These are phyloP conservation scores for Illadopsis cleaveri DNA, from an alignment of 2,113 vertebrate genomes.

Conservation along the genomic window DNA sequence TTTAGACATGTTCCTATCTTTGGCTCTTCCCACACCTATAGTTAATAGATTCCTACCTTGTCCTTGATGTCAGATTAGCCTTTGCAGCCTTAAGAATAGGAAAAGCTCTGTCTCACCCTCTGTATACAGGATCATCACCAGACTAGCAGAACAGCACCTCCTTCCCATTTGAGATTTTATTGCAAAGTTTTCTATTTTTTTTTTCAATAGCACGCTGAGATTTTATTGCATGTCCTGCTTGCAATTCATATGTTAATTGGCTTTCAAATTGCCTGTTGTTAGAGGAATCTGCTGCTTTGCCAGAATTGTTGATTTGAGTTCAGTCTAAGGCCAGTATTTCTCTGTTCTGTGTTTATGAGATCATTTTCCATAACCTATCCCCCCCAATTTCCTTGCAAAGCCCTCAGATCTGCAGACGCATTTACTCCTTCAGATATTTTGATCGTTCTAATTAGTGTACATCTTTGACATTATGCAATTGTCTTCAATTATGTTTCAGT, in stretches of 20 bases:
- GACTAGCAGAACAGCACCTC: background rate
- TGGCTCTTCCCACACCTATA: background rate
- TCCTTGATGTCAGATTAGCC: background rate
- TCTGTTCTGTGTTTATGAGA: background rate
- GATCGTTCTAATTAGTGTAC: constrained; percentile 48
- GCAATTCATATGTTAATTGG: background rate
- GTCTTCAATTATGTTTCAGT: constrained; percentile 50
- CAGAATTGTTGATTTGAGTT: background rate
- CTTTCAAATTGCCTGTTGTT: background rate
- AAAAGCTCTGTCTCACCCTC: background rate
- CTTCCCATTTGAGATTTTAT: background rate
- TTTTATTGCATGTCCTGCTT: background rate
- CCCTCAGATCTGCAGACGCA: constrained; percentile 20
- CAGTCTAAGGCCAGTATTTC: background rate
- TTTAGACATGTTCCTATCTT: background rate
- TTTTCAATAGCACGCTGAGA: background rate
- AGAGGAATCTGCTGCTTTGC: background rate
- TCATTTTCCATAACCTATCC: background rate
- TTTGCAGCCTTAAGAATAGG: background rate
- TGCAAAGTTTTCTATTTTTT: background rate
- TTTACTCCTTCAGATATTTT: constrained; percentile 57
- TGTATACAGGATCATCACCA: background rate
- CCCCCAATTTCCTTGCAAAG: background rate
- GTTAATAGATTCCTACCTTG: background rate
- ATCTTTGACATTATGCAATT: constrained; percentile 38